phyloP scores from a whole-genome alignment of 2,888 invertebrate genomes.

The Aspidiotus rigidus region DNA sequence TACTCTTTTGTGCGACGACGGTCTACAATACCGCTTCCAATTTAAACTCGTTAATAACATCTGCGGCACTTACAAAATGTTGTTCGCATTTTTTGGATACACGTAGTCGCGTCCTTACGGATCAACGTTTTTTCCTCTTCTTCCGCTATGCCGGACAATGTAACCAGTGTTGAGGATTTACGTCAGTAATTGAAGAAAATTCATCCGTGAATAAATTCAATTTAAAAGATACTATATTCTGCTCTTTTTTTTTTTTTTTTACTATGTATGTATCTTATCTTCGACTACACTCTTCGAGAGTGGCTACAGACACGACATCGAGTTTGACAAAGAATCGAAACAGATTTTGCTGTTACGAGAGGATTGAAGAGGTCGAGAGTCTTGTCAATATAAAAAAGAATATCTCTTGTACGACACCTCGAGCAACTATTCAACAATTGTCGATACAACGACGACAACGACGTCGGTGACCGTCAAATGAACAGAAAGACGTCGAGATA shows the following conservation, averaged over 20 bases:
- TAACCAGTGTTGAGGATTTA: not conserved
- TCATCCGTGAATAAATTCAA: constrained; percentile 27
- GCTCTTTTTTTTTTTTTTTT: constrained; percentile 5
- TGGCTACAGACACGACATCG: no score
- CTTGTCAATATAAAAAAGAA: no score
- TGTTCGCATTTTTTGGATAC: constrained; percentile 4
- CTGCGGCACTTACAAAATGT: constrained; percentile 26
- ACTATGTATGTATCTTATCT: not conserved
- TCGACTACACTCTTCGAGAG: no score
- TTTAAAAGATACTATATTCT: constrained; percentile 18
- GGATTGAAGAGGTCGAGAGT: no score
- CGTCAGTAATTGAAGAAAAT: constrained; percentile 23
- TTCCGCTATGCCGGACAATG: not conserved
- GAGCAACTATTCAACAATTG: no score
- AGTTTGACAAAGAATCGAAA: no score
- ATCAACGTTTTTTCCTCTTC: not conserved
- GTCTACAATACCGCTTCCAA: constrained; percentile 30
- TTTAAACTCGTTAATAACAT: constrained; percentile 33
- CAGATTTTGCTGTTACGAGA: no score
- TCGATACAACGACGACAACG: no score
- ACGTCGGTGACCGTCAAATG: no score
- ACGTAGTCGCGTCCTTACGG: not conserved
- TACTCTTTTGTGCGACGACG: constrained; percentile 21
- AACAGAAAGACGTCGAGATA: no score
- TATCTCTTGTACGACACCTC: no score